Percentiles rank a stretch among this genome's conserved stretches.
Evolutionary conservation across 2,113 vertebrate species (phyloP).

Genomic region (Clupea harengus): DNA sequence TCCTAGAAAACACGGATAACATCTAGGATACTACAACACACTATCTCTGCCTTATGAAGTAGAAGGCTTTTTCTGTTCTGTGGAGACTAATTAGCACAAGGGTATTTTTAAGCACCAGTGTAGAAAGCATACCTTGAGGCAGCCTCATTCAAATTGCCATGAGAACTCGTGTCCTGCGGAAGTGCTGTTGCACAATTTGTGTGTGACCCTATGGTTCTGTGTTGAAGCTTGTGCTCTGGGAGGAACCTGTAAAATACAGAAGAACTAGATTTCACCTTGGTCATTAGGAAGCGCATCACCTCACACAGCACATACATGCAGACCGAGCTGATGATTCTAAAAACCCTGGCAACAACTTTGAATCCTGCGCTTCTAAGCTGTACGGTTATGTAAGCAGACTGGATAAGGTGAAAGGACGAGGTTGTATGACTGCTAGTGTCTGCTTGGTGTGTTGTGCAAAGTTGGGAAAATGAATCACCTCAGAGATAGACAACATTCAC

Average conservation of each 20-base stretch:
- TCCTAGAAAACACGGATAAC: not conserved
- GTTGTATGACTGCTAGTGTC: not conserved
- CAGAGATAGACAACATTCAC: not conserved
- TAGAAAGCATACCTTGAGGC: constrained; percentile 19
- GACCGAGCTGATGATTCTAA: no score
- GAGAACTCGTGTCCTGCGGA: not conserved
- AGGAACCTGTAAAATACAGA: constrained; percentile 70
- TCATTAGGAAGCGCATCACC: not conserved
- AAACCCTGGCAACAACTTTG: no score
- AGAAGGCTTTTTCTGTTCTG: not conserved
- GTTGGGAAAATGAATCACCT: not conserved
- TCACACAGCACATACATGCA: not conserved
- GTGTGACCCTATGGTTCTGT: constrained; percentile 46
- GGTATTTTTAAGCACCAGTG: not conserved
- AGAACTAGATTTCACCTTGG: not conserved
- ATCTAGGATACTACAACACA: not conserved
- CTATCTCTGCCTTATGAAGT: not conserved
- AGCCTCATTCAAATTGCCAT: not conserved
- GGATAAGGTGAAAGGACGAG: not conserved
- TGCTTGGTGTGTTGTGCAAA: not conserved
- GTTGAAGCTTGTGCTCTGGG: constrained; percentile 75
- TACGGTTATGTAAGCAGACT: not conserved
- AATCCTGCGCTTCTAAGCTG: not conserved
- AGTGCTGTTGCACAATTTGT: not conserved
- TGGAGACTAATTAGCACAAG: not conserved